Percentiles rank a stretch among this genome's conserved stretches.
Evolutionary conservation across 2,797 vertebrate genomes (phyloP).

Genomic region (Phoebastria nigripes): DNA sequence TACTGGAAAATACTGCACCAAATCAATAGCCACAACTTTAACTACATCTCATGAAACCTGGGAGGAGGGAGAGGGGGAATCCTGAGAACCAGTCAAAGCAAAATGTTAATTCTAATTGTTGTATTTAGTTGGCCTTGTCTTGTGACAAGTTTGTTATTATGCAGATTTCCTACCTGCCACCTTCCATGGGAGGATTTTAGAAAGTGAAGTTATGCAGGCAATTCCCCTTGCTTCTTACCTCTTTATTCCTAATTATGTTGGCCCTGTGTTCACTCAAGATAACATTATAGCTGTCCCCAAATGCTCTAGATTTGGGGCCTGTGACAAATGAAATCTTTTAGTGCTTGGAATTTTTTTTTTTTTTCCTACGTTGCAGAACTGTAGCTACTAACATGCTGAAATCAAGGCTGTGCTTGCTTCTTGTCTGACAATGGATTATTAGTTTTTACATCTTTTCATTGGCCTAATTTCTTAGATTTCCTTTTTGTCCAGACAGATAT

Average conservation of each 20-base stretch:
- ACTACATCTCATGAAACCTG: not conserved
- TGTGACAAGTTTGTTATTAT: constrained; percentile 73
- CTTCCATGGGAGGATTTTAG: constrained; percentile 60
- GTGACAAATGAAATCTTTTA: constrained; percentile 65
- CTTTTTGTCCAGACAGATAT: not conserved
- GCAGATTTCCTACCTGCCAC: constrained; percentile 77
- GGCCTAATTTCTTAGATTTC: not conserved
- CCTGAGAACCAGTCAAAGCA: constrained; percentile 39
- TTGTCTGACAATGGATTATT: not conserved
- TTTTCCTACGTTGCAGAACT: not conserved
- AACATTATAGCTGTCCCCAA: constrained; percentile 67
- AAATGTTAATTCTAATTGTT: constrained; percentile 74
- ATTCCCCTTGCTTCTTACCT: constrained; percentile 65
- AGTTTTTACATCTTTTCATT: not conserved
- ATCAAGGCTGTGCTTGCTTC: not conserved
- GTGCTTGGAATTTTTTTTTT: not conserved
- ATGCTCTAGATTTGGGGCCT: constrained; percentile 45
- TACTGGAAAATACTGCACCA: not conserved
- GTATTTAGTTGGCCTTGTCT: constrained; percentile 64
- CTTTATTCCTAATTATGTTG: constrained; percentile 75
- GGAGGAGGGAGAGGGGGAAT: not conserved
- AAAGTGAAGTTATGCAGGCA: constrained; percentile 75
- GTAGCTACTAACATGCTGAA: not conserved
- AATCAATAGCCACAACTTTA: not conserved
- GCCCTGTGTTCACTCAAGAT: constrained; percentile 74